Conservation (phyloP, 2,797 vertebrate genomes). For the Cossypha niveicapilla region DNA sequence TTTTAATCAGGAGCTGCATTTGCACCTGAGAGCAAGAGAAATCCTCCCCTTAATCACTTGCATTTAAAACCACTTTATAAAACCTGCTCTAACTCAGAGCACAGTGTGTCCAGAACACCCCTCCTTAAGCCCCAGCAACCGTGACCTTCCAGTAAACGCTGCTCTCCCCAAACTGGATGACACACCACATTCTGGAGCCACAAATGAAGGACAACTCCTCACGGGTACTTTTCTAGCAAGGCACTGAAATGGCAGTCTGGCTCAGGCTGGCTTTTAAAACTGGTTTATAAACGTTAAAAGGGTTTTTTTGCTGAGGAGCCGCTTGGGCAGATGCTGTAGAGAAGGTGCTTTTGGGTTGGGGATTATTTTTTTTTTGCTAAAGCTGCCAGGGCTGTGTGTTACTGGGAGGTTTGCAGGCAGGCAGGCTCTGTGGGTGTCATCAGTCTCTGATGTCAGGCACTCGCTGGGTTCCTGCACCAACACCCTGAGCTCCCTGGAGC, state of each 20-base stretch:
- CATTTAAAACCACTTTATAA: not conserved
- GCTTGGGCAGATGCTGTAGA: not conserved
- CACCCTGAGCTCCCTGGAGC: not conserved
- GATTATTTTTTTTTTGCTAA: not conserved
- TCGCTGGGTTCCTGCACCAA: accelerated
- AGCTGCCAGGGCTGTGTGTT: not conserved
- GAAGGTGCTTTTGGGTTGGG: not conserved
- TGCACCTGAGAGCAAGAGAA: not conserved
- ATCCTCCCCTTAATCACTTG: not conserved
- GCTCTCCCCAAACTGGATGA: not conserved
- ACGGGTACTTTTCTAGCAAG: not conserved
- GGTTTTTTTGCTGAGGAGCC: not conserved
- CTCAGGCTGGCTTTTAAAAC: not conserved
- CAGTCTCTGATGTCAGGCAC: not conserved
- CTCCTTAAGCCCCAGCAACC: not conserved
- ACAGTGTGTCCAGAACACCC: not conserved
- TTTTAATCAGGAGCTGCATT: not conserved
- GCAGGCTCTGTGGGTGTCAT: not conserved
- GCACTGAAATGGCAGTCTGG: not conserved
- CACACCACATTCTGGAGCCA: not conserved
- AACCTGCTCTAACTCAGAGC: not conserved
- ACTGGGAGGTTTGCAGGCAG: accelerated
- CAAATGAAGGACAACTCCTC: not conserved
- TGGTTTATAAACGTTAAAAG: not conserved
- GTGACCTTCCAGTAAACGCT: accelerated